Base-by-base conservation (phyloP, 2,888 invertebrate species). In the Eupsilia transversa region DNA sequence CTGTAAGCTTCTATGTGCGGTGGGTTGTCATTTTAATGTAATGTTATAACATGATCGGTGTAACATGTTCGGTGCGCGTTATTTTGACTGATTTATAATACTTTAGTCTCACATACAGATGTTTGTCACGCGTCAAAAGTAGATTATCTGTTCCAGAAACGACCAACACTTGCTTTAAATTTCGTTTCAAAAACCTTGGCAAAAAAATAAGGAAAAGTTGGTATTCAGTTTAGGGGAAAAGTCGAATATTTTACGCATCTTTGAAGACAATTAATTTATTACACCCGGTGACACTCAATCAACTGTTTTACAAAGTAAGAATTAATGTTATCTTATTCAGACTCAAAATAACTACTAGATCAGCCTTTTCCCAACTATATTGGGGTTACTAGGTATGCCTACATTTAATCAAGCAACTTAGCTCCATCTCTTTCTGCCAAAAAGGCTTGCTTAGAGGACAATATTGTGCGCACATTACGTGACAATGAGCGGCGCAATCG, bases 381-480 rank as follows among this genome's bases (percentile, higher is more conserved):
- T 10, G 23, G 49, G n/a, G 52, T 52, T 12, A 27, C 12, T 52
- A n/a, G 9, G 17, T 33, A n/a, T 4, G 27, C 23, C 33, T 33
- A 33, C 30, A 43, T 74, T 64, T 73, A 82, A 57, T 82, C 61
- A 82, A 80, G 66, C 57, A 69, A 52, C 46, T 35, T 23, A 33
- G n/a, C 33, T 72, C 52, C 43, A 59, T 59, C 73, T 49, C 60
- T 56, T 57, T 66, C 82, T 30, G 30, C 35, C 54, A 35, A 56
- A 60, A 59, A 60, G 80, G 80, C 49, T 60, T 68, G 41, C 46
- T 17, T 27, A 1, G 43, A 67, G 65, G 59, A 56, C 73, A 77
- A 83, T 85, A 86, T 86, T 77, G 83, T 85, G 77, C 80, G 83
- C 63, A 86, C 76, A 85, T 85, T 85, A 85, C 77, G 85, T 86